Conservation (phyloP, 2,113 vertebrate genomes). For the Sturnus vulgaris region DNA sequence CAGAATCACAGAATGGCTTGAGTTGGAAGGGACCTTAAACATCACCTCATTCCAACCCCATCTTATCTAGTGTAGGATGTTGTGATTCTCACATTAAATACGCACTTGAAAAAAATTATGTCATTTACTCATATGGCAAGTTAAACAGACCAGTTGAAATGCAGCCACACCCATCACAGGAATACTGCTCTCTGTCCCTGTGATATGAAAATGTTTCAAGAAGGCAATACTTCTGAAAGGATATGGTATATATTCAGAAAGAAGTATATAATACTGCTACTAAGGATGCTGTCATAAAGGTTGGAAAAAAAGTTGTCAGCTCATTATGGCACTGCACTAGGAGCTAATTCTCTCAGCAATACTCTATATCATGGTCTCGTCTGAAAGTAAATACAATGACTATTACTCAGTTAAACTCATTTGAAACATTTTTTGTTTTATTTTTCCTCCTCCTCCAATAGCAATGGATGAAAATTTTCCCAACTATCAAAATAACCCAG, state of each 20-base stretch:
- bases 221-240: background rate
- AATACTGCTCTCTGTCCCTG: background rate
- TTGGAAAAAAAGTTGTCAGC: background rate
- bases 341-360: background rate
- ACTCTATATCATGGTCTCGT: rapidly evolving
- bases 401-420: background rate
- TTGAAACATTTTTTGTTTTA: background rate
- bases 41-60: background rate
- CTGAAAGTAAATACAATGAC: background rate
- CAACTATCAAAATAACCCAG: background rate
- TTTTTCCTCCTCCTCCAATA: background rate
- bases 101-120: background rate
- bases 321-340: background rate
- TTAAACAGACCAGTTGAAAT: background rate
- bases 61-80: background rate
- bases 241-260: background rate
- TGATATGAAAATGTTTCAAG: background rate
- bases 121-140: background rate
- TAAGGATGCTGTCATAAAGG: background rate
- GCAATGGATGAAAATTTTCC: background rate
- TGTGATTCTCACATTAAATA: background rate
- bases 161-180: background rate
- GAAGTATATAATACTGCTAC: background rate
- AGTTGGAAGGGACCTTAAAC: background rate
- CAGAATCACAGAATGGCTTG: background rate